phyloP scores from a whole-genome alignment of 2,797 vertebrate genomes.

The Brachyrhaphis roseni region DNA sequence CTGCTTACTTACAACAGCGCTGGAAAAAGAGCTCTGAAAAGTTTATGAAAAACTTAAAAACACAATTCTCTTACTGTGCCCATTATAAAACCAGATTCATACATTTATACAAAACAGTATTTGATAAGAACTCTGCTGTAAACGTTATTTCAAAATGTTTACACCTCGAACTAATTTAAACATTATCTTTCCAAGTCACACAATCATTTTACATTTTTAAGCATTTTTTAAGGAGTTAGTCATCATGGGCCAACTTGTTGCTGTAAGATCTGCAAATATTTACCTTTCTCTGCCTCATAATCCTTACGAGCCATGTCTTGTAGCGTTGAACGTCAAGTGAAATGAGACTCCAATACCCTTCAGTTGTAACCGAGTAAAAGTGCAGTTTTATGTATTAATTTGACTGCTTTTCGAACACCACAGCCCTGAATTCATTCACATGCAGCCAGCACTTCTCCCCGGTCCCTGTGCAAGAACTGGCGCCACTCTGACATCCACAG shows the following conservation, averaged over 20 bases:
- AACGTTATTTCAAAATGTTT: neutral
- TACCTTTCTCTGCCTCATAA: slow-evolving; percentile 89
- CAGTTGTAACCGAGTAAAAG: neutral
- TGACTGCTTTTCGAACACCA: neutral
- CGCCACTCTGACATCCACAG: slow-evolving; percentile 75
- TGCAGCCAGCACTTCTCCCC: slow-evolving; percentile 24
- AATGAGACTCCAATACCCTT: neutral
- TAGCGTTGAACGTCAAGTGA: slow-evolving; percentile 2
- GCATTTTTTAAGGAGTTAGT: neutral
- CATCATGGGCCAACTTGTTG: slow-evolving; percentile 58
- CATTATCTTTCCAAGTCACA: neutral
- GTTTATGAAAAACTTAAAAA: neutral
- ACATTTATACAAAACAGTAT: neutral
- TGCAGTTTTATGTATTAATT: neutral
- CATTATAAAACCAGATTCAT: neutral
- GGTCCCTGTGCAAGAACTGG: slow-evolving; percentile 76
- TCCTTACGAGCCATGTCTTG: slow-evolving; percentile 86
- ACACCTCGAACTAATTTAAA: neutral
- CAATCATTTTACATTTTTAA: neutral
- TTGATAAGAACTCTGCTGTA: neutral
- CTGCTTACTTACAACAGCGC: neutral
- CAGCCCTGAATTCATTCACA: slow-evolving; percentile 53
- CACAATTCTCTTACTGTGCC: fast-evolving
- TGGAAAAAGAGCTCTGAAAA: neutral
- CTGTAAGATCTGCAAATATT: slow-evolving; percentile 36